Conservation (phyloP, 2,888 invertebrate genomes). For the Hydroisotoma schaefferi region DNA sequence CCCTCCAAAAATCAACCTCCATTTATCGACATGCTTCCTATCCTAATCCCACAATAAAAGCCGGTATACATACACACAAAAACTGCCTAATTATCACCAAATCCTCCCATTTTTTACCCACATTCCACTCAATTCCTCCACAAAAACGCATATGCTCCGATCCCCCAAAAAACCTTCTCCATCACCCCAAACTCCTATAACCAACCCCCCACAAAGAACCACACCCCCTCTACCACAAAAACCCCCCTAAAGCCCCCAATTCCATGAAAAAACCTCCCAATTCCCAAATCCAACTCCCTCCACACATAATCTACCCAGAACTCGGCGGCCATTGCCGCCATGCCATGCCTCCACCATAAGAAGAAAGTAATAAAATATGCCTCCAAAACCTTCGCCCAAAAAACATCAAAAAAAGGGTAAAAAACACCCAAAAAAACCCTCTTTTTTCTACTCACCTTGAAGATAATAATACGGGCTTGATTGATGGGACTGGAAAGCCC, state of each 20-base stretch:
- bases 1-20: too few species aligned
- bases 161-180: too few species aligned
- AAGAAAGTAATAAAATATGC: not conserved
- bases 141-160: too few species aligned
- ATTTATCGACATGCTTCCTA: too few species aligned
- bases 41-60: too few species aligned
- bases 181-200: too few species aligned
- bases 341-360: conserved; percentile 9
- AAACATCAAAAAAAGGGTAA: not conserved
- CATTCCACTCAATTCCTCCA: too few species aligned
- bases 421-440: not conserved
- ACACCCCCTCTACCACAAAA: too few species aligned
- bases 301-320: not conserved
- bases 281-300: not conserved
- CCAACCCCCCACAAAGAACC: too few species aligned
- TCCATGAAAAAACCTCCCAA: not conserved
- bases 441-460: not conserved
- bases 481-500: conserved; percentile 16
- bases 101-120: too few species aligned
- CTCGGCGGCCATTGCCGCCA: conserved; percentile 17
- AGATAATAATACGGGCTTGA: not conserved
- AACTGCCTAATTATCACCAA: too few species aligned
- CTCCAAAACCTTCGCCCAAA: not conserved
- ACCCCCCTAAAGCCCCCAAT: not conserved
- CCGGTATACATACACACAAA: too few species aligned